A percentile compares a stretch with the other conserved stretches of the same genome.
phyloP scores from a whole-genome alignment of 2,113 vertebrate genomes.

The Mungos mungo region DNA sequence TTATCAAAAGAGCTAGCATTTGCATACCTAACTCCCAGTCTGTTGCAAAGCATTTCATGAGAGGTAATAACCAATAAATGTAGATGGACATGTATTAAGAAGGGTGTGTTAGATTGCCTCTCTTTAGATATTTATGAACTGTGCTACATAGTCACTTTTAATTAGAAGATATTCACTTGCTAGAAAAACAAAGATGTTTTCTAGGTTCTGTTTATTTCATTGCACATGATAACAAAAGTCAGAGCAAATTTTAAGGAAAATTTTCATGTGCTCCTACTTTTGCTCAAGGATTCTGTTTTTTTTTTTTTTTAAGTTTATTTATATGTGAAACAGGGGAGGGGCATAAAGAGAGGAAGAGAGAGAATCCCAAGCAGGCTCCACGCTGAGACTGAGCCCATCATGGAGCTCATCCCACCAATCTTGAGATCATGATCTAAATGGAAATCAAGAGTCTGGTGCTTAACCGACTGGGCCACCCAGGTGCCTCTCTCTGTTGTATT shows the following conservation, averaged over 20 bases:
- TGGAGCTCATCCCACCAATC: too few species aligned
- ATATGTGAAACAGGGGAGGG: too few species aligned
- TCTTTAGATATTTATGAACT: conserved; percentile 42
- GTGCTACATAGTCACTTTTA: conserved; percentile 67
- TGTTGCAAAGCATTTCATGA: conserved; percentile 66
- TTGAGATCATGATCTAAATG: too few species aligned
- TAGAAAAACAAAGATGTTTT: conserved; percentile 54
- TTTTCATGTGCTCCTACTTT: conserved; percentile 90
- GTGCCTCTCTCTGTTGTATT: conserved; percentile 86
- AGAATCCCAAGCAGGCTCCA: too few species aligned
- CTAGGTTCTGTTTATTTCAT: conserved; percentile 12
- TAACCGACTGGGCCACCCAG: too few species aligned
- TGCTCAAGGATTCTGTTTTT: conserved; percentile 86
- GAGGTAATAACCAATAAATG: conserved; percentile 33
- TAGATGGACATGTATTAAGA: conserved; percentile 50
- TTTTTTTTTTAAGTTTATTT: too few species aligned
- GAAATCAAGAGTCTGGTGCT: too few species aligned
- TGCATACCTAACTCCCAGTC: conserved; percentile 55
- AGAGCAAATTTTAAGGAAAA: conserved; percentile 46
- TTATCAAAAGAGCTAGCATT: conserved; percentile 62
- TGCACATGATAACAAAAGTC: conserved; percentile 65
- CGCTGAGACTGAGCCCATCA: too few species aligned
- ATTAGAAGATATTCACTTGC: conserved; percentile 65
- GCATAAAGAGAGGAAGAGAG: too few species aligned
- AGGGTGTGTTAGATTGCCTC: conserved; percentile 62